Base-by-base conservation (phyloP, 2,888 invertebrate genomes). In the Dryocosmus kuriphilus region DNA sequence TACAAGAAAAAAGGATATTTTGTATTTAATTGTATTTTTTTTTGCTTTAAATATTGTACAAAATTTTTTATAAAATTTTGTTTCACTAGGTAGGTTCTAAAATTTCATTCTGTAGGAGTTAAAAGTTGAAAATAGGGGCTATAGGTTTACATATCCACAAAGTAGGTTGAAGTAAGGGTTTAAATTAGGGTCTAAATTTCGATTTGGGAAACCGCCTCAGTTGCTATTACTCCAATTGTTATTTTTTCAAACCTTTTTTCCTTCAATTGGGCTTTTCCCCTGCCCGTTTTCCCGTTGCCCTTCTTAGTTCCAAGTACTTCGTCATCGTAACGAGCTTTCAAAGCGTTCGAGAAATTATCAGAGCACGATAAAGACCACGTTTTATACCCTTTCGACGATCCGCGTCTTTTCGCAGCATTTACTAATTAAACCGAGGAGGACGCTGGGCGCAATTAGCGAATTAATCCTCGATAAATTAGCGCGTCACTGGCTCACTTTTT, bases 381-480 rank as follows among this genome's bases (percentile, higher is more conserved):
- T 75, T 35, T 55, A 60, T 65, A 75, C 77, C 76, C 77, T 75
- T 81, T 77, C 80, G 79, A 71, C 75, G 77, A 81, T 77, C 77
- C 77, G 76, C 76, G 77, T 78, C 79, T 73, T 82, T 82, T 82
- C 83, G 77, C 78, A 80, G 80, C 79, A 73, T 79, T 77, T 78
- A 79, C 83, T 83, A 83, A 83, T 83, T 82, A 80, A 81, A 80
- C 77, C 76, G 81, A 80, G 79, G 57, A 76, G 79, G 76, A 80
- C 81, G 79, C 80, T 71, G 51, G 74, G 63, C 79, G 82, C 82
- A 84, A 84, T 84, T 84, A 81, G 82, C 83, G 81, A 82, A 83
- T 83, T 83, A 84, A 84, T 82, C 82, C 79, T 79, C 80, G 82
- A 84, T 84, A 83, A 81, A 84, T 83, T 80, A 83, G 81, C 84